Conservation (phyloP, 2,888 invertebrate species). For the Troglohyphantes excavatus region DNA sequence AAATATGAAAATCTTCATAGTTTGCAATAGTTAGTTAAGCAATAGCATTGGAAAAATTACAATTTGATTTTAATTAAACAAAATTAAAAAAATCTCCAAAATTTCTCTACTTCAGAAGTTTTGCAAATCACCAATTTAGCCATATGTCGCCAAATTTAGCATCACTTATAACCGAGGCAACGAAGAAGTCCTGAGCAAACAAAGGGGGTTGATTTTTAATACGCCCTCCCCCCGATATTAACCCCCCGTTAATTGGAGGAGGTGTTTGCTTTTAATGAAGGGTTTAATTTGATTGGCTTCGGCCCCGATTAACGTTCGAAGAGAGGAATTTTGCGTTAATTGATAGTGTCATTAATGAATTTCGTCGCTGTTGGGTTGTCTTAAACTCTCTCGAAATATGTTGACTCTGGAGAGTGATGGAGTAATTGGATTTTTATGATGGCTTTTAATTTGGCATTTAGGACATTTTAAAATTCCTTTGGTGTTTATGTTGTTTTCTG, state of each 20-base stretch:
- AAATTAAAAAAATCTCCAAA: no score
- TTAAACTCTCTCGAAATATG: background rate
- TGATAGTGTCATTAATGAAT: conserved; percentile 70
- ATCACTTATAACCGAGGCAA: background rate
- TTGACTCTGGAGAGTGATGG: background rate
- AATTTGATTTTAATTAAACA: no score
- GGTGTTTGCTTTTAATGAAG: conserved; percentile 73
- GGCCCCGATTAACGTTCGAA: conserved; percentile 38
- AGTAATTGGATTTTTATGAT: background rate
- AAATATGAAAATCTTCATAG: no score
- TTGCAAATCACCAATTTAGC: no score
- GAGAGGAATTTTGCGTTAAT: conserved; percentile 65
- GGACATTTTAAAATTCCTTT: no score
- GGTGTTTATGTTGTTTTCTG: no score
- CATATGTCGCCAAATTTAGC: background rate
- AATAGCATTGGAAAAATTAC: no score
- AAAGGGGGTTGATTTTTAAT: conserved; percentile 65
- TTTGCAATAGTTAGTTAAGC: no score
- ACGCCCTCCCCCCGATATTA: conserved; percentile 44
- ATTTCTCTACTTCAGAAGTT: no score
- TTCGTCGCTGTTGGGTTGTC: background rate
- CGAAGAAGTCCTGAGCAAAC: conserved; percentile 40
- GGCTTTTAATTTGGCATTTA: background rate
- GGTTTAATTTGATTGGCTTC: conserved; percentile 65
- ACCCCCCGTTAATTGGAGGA: conserved; percentile 56